Base-by-base conservation (phyloP, 1,140 invertebrate genomes). In the Papilio machaon region DNA sequence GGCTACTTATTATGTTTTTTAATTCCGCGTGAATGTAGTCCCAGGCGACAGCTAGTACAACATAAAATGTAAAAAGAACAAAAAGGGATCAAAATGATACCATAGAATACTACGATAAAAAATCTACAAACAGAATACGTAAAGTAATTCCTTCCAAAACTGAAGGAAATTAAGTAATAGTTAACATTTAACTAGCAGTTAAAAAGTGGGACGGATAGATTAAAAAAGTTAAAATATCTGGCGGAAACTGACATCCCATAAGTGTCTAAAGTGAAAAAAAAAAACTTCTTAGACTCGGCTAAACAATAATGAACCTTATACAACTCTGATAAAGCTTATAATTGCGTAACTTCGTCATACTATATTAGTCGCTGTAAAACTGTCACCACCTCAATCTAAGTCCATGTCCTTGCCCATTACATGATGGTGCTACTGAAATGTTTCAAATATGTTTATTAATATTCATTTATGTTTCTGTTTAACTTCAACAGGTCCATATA, bases 371-470 rank as follows among this genome's bases (percentile, higher is more conserved):
- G 30, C 30, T 35, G 23, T 67, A 67, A 70, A 70, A 17, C 23
- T 70, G 64, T 70, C 64, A 70, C 35, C 64, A 70, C 64, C 64
- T 70, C 64, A 35, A 35, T 38, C 30, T 70, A 70, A 5, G 64
- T 7, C 13, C 30, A 35, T 70, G 64, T 70, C 64, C 30, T 70
- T 35, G 30, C 30, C 64, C 30, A 70, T 70, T 38, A 70, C 23
- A 67, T 11, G 64, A 35, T 30, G 5, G 64, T 70, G 64, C 64
- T 70, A 70, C 64, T 35, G 64, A 70, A 70, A 70, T 70, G 64
- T 70, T 70, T 38, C 30, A 15, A 35, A 70, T 11, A 70, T 64
- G 19, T 38, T 30, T 70, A 70, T 35, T 70, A 64, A 64, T 64
- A 64, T 70, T 70, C 30, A 70, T 70, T 15, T 70, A 70, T 35